A percentile compares a stretch with the other conserved stretches of the same genome.
Evolutionary conservation across 1,140 invertebrate species (phyloP).

Genomic region (Drosophila ananassae): DNA sequence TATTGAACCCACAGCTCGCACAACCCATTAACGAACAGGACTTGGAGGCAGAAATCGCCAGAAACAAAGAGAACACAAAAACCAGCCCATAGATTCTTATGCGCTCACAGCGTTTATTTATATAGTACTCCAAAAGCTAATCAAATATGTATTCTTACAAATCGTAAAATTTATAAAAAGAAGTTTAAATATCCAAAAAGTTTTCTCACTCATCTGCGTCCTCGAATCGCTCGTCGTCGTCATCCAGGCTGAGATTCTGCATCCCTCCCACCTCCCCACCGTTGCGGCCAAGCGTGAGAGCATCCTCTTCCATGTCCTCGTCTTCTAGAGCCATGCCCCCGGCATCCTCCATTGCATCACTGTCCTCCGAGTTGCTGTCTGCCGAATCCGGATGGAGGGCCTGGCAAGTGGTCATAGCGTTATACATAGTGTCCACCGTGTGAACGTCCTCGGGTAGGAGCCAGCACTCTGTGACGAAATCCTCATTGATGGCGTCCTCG

Average conservation of each 20-base stretch:
- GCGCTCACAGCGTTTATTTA: slow-evolving; percentile 70
- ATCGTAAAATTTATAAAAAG: slow-evolving; percentile 58
- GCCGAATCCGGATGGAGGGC: slow-evolving; percentile 78
- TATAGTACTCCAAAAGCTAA: slow-evolving; percentile 74
- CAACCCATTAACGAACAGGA: slow-evolving; percentile 35
- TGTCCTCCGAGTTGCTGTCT: slow-evolving; percentile 79
- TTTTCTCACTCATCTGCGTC: slow-evolving; percentile 76
- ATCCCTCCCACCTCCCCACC: slow-evolving; percentile 61
- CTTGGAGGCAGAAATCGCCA: slow-evolving; percentile 52
- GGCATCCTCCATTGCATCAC: slow-evolving; percentile 70
- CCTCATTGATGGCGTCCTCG: slow-evolving; percentile 65
- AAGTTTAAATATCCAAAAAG: slow-evolving; percentile 43
- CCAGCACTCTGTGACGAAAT: slow-evolving; percentile 80
- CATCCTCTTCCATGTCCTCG: slow-evolving; percentile 67
- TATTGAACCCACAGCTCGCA: slow-evolving; percentile 31
- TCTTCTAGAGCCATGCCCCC: slow-evolving; percentile 59
- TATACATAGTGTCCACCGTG: slow-evolving; percentile 76
- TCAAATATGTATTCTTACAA: slow-evolving; percentile 67
- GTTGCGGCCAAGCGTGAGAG: slow-evolving; percentile 56
- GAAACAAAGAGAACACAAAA: slow-evolving; percentile 40
- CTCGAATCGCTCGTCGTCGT: slow-evolving; percentile 77
- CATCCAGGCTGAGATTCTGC: slow-evolving; percentile 74
- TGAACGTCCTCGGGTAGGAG: slow-evolving; percentile 71
- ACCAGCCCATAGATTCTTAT: slow-evolving; percentile 36
- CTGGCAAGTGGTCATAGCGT: slow-evolving; percentile 79